Evolutionary conservation across 2,888 invertebrate genomes (phyloP).

Genomic region (Leptinotarsa haldemani): DNA sequence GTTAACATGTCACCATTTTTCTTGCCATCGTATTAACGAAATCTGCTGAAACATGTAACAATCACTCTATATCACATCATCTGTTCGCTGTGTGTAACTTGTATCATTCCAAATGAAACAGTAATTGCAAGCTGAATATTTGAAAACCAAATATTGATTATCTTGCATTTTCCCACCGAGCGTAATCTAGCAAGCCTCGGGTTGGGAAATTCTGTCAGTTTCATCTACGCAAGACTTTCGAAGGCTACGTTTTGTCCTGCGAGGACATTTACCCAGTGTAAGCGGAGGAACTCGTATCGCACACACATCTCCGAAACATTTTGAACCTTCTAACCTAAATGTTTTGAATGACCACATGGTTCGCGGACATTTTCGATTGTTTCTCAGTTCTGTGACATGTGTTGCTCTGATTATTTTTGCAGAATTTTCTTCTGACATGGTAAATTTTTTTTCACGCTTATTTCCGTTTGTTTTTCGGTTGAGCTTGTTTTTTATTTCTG

Average conservation of each 20-base stretch:
- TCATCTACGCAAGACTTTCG: conserved; percentile 39
- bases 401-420: conserved; percentile 20
- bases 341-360: conserved; percentile 20
- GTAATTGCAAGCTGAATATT: neutral
- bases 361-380: conserved; percentile 23
- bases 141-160: conserved; percentile 22
- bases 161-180: conserved; percentile 15
- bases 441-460: conserved; percentile 17
- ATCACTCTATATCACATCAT: neutral
- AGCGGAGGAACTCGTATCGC: conserved; percentile 31
- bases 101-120: neutral
- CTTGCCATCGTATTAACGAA: no score
- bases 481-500: conserved; percentile 14
- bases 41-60: neutral
- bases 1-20: no score
- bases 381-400: conserved; percentile 23
- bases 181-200: conserved; percentile 1
- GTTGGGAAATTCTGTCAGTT: conserved; percentile 29
- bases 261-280: conserved; percentile 41
- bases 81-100: neutral
- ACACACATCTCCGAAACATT: conserved; percentile 19
- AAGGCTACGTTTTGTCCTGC: conserved; percentile 30
- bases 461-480: conserved; percentile 9
- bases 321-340: conserved; percentile 2
- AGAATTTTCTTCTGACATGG: conserved; percentile 18